Conservation (phyloP, 2,797 vertebrate genomes). For the Hozukius guyotensis region DNA sequence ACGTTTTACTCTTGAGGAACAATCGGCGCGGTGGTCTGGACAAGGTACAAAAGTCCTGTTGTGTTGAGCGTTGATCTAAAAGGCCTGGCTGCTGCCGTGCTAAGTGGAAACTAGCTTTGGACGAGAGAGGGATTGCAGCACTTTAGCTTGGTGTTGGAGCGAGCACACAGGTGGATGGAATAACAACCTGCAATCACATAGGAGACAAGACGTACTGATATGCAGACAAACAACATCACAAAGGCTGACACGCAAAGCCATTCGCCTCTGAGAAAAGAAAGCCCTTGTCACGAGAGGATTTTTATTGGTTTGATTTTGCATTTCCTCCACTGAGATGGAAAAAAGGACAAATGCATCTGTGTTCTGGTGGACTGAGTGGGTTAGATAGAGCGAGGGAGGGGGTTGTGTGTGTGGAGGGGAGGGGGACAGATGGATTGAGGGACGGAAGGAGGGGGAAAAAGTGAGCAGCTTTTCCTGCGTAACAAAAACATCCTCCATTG, state of each 20-base stretch:
- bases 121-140: neutral
- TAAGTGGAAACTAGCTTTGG: conserved; percentile 6
- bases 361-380: conserved; percentile 31
- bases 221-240: neutral
- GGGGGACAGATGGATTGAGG: conserved; percentile 50
- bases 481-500: conserved; percentile 58
- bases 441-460: conserved; percentile 35
- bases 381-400: conserved; percentile 24
- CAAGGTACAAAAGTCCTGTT: conserved; percentile 44
- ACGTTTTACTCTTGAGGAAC: conserved; percentile 74
- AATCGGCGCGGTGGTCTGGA: conserved; percentile 49
- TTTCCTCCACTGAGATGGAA: conserved; percentile 24
- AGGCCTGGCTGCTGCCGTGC: neutral
- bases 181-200: conserved; percentile 2
- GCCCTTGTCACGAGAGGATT: conserved; percentile 20
- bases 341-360: conserved; percentile 42
- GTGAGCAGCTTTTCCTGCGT: conserved; percentile 51
- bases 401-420: neutral
- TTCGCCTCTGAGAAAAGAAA: conserved; percentile 9
- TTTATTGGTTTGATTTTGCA: conserved; percentile 37
- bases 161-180: neutral
- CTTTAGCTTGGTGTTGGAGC: neutral
- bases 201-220: neutral
- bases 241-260: neutral
- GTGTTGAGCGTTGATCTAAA: conserved; percentile 40